Evolutionary conservation across 1,140 invertebrate genomes (phyloP).

Genomic region (Theocolax elegans): DNA sequence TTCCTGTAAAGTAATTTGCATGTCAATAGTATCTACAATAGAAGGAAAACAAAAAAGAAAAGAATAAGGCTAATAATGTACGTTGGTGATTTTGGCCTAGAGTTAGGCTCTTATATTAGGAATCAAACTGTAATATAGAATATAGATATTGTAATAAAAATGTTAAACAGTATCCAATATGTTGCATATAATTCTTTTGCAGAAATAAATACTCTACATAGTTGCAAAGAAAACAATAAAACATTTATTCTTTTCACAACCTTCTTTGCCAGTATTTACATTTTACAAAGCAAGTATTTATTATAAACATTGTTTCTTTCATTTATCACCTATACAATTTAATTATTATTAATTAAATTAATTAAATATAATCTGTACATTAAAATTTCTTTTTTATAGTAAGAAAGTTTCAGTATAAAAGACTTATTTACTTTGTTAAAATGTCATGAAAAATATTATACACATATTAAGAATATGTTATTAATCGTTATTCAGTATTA

Average conservation of each 20-base stretch:
- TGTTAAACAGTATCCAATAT: conserved; percentile 28
- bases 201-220: conserved; percentile 31
- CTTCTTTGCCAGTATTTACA: conserved; percentile 31
- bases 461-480: too few species aligned
- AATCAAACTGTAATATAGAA: conserved; percentile 37
- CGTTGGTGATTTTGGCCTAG: conserved; percentile 27
- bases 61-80: conserved; percentile 27
- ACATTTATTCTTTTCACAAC: conserved; percentile 33
- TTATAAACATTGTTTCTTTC: not conserved
- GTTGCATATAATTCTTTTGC: conserved; percentile 34
- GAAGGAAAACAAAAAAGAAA: conserved; percentile 11
- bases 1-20: conserved; percentile 34
- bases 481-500: too few species aligned
- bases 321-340: too few species aligned
- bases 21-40: conserved; percentile 11
- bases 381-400: not conserved
- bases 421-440: not conserved
- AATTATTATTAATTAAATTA: too few species aligned
- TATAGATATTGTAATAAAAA: conserved; percentile 33
- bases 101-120: conserved; percentile 26
- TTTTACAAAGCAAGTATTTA: not conserved
- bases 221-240: conserved; percentile 35
- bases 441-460: too few species aligned
- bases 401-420: not conserved
- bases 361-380: not conserved